phyloP scores from a whole-genome alignment of 2,113 vertebrate genomes.

The Phylloscopus trochilus region DNA sequence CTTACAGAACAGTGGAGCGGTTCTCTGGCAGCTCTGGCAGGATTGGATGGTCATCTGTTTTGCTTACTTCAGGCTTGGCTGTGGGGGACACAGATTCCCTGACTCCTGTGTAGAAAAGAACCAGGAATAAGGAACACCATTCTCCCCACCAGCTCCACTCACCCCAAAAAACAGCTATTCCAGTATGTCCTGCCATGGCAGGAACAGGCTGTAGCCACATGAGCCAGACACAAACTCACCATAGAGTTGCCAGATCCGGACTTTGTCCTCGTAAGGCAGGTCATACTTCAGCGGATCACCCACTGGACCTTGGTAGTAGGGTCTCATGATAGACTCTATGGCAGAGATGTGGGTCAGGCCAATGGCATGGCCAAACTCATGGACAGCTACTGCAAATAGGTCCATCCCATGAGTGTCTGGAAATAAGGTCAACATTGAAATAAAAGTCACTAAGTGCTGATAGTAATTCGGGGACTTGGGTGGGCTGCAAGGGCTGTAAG shows the following conservation, averaged over 20 bases:
- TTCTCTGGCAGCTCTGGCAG: conserved; percentile 87
- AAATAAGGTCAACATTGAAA: background rate
- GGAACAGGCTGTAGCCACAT: fast-evolving
- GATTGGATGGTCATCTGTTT: conserved; percentile 80
- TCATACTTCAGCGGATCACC: conserved; percentile 93
- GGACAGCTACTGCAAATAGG: conserved; percentile 93
- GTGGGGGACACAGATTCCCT: conserved; percentile 92
- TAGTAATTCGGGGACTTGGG: background rate
- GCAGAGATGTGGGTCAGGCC: conserved; percentile 91
- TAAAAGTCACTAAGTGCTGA: background rate
- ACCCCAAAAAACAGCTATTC: background rate
- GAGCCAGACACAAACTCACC: conserved; percentile 69
- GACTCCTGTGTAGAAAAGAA: conserved; percentile 74
- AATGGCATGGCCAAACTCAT: conserved; percentile 96
- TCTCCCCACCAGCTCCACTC: background rate
- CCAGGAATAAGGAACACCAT: background rate
- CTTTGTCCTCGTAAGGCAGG: conserved; percentile 91
- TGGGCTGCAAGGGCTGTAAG: background rate
- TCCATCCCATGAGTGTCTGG: conserved; percentile 90
- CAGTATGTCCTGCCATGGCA: background rate
- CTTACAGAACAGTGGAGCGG: conserved; percentile 85
- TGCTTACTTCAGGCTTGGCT: conserved; percentile 74
- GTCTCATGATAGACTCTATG: conserved; percentile 91
- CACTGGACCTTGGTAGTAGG: conserved; percentile 94
- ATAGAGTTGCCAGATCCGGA: conserved; percentile 94